These are phyloP conservation scores for Conger conger DNA, from an alignment of 2,113 vertebrate species.

Conservation along the genomic window DNA sequence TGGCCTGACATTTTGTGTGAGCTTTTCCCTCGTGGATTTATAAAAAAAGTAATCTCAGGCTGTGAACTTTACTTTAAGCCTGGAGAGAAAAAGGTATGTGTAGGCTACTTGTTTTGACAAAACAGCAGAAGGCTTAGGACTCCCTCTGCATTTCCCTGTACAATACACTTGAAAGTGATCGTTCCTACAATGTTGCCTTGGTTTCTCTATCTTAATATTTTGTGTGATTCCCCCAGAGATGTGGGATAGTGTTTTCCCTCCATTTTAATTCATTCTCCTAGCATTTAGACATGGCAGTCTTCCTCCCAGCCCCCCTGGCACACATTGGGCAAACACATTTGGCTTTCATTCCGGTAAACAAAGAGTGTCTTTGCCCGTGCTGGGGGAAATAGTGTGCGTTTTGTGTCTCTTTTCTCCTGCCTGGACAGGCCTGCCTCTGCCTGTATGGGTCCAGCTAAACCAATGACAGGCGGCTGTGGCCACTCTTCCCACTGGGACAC, in stretches of 20 bases:
- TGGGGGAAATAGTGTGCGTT: neutral
- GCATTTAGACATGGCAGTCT: neutral
- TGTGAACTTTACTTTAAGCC: neutral
- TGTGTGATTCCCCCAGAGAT: neutral
- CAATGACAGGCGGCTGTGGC: neutral
- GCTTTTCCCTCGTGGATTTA: neutral
- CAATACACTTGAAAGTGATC: neutral
- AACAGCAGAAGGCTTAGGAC: neutral
- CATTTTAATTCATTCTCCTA: neutral
- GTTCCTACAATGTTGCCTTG: neutral
- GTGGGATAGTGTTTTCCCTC: neutral
- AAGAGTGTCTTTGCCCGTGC: constrained; percentile 5
- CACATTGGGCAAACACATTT: neutral
- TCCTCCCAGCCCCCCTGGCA: neutral
- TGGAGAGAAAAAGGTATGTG: neutral
- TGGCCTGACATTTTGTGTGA: neutral
- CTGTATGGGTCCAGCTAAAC: neutral
- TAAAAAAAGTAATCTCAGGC: neutral
- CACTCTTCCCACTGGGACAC: neutral
- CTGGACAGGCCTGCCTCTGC: neutral
- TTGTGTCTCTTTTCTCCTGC: neutral
- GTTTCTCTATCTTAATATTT: neutral
- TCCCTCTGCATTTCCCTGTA: neutral
- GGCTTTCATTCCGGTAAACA: constrained; percentile 16
- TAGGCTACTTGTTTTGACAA: neutral